These are phyloP conservation scores for Aphrocallistes beatrix DNA, from an alignment of 37 sponge, comb jelly and placozoan genomes.

Conservation along the genomic window DNA sequence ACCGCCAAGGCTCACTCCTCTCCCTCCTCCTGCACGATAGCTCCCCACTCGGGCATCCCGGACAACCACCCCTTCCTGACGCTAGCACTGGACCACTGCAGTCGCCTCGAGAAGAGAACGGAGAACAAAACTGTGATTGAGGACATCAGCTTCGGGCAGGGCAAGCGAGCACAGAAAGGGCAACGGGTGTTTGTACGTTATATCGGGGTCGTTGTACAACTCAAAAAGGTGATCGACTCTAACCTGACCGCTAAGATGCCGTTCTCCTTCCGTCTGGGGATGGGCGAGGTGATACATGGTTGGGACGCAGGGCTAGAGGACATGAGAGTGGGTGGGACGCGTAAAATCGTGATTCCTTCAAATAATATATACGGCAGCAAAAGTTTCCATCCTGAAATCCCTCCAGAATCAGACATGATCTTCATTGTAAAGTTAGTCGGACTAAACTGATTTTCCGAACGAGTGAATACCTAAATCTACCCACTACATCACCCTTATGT, in stretches of 20 bases:
- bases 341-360: conserved; percentile 9
- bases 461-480: conserved; percentile 9
- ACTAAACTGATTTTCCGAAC: conserved; percentile 2
- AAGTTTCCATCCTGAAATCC: not conserved
- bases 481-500: not conserved
- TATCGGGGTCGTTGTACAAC: conserved; percentile 2
- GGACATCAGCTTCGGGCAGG: conserved; percentile 9
- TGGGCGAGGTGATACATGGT: conserved; percentile 6
- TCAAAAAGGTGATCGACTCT: not conserved
- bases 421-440: conserved; percentile 8
- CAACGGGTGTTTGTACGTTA: conserved; percentile 2
- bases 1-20: not conserved
- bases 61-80: conserved; percentile 15
- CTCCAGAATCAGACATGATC: not conserved
- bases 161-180: not conserved
- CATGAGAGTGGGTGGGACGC: not conserved
- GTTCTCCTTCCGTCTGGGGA: conserved; percentile 1
- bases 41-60: not conserved
- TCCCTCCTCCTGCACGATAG: not conserved
- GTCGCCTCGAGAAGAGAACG: not conserved
- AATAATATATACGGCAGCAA: conserved; percentile 12
- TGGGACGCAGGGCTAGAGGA: conserved; percentile 7
- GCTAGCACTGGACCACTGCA: conserved; percentile 5
- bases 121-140: not conserved
- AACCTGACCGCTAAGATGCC: conserved; percentile 1